Evolutionary conservation across 2,888 invertebrate species (phyloP), one percentile per base, ranked within the genome.

Genomic region (Oscheius sp.): DNA sequence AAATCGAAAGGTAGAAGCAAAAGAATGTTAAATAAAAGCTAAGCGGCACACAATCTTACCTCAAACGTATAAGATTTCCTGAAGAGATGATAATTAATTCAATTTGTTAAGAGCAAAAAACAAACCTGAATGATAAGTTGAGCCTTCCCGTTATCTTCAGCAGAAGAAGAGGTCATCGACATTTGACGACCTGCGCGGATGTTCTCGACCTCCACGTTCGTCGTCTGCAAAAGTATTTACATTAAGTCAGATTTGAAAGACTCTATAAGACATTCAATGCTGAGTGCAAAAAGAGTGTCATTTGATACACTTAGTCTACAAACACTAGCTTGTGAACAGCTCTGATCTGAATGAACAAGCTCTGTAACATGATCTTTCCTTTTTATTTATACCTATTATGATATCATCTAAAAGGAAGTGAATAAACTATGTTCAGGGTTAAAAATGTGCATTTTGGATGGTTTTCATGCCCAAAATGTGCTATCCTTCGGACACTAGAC

Each of bases 21-120:
- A 45, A 42, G 61, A 29, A 17, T 23, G n/a, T 45, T 17, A 17
- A 29, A 20, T 20, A 17, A 5, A 45, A 45, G 45, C 42, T 27
- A 61, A 61, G 61, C 61, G 55, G 55, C 34, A 33, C 58, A 61
- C 61, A 61, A 42, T 45, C 61, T 61, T 61, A 61, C 61, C 61
- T 61, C 29, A 61, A 61, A 61, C 61, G 61, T 45, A 61, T 29
- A 61, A 29, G 20, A 61, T 61, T 61, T 61, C 61, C 61, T 61
- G 27, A 61, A 61, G 29, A 31, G 42, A 17, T 29, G 45, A 45
- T 10, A 20, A 55, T 55, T 37, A 55, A 2, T 55, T 34, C 34
- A 55, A 2, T 42, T 6, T 20, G 12, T 10, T 2, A 33, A 20
- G 10, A 20, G 20, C 12, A 8, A 34, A 17, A 8, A n/a, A 55